Evolutionary conservation across 2,888 invertebrate species (phyloP).

Genomic region (Thyatira batis): DNA sequence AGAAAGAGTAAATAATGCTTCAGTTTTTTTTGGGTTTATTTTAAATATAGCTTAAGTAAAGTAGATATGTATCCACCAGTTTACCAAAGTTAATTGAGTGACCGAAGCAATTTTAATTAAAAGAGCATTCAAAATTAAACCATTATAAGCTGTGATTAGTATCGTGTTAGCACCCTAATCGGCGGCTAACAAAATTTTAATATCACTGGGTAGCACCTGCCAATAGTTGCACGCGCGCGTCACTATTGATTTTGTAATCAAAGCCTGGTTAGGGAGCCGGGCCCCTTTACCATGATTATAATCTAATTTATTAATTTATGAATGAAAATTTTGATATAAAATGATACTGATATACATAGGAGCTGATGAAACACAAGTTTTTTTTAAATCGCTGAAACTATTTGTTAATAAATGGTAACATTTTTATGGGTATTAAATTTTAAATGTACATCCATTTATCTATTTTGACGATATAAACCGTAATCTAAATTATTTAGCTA

Average conservation of each 20-base stretch:
- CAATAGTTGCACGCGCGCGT: conserved; percentile 56
- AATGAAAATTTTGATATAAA: conserved; percentile 13
- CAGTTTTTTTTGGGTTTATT: background rate
- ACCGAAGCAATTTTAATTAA: conserved; percentile 43
- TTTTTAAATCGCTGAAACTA: too few relatives aligned
- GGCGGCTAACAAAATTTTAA: conserved; percentile 58
- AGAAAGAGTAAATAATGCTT: background rate
- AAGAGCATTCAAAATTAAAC: conserved; percentile 43
- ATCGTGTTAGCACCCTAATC: conserved; percentile 54
- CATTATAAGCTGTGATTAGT: conserved; percentile 54
- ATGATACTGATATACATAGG: conserved; percentile 1
- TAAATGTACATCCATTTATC: too few relatives aligned
- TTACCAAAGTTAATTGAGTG: conserved; percentile 7
- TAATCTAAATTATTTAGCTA: too few relatives aligned
- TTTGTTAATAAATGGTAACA: too few relatives aligned
- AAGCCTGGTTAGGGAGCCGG: conserved; percentile 63
- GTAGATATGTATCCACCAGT: background rate
- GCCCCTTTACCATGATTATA: conserved; percentile 48
- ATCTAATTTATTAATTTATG: conserved; percentile 58
- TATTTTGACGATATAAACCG: too few relatives aligned
- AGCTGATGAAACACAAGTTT: too few relatives aligned
- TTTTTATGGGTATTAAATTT: too few relatives aligned
- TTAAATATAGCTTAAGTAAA: background rate
- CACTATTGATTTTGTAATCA: conserved; percentile 77
- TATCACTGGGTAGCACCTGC: conserved; percentile 60